Base-by-base conservation (phyloP, 2,797 vertebrate genomes). In the Tapirus indicus region DNA sequence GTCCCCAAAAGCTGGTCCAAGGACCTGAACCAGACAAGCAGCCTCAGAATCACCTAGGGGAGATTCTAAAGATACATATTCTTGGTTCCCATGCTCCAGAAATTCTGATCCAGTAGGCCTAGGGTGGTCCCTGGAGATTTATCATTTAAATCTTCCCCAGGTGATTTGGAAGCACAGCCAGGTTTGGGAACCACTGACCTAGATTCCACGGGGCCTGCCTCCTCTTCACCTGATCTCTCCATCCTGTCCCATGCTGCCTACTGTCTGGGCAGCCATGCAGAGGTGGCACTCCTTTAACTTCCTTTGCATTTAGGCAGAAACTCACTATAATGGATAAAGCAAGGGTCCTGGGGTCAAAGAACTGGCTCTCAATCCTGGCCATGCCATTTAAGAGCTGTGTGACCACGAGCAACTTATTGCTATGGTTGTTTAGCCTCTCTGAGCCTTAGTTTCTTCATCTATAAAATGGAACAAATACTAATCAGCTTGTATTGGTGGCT, bases 161-260 rank as follows among this genome's bases (percentile, higher is more conserved):
- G 72, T 77, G 69, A 88, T 69, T 21, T 83, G 84, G 62, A 82
- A n/a, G 72, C 54, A 49, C 11, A 69, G 54, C 29, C 41, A 64
- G 86, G 38, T 72, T 91, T 74, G 80, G 62, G 83, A 94, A 93
- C n/a, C 72, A 86, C 68, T 94, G 94, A 54, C 93, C 94, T 90
- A 72, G 88, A 95, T 75, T 84, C 71, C 56, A 38, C 5, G 18
- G 5, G 21, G 41, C 72, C 86, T 58, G 60, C 44, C 87, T 56
- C 47, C 64, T 56, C 58, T 23, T 86, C 58, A 56, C 68, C 93
- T 97, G 93, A 88, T 44, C 56, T 82, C 66, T 66, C 35, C 52
- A 23, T 29, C 66, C 78, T 1, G 7, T 18, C 49, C 58, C 62
- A 35, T 0, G 0, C 32, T 23, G 44, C n/a, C 83, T 18, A n/a